phyloP scores from a whole-genome alignment of 1,140 invertebrate species.

The Drosophila kohkoa region DNA sequence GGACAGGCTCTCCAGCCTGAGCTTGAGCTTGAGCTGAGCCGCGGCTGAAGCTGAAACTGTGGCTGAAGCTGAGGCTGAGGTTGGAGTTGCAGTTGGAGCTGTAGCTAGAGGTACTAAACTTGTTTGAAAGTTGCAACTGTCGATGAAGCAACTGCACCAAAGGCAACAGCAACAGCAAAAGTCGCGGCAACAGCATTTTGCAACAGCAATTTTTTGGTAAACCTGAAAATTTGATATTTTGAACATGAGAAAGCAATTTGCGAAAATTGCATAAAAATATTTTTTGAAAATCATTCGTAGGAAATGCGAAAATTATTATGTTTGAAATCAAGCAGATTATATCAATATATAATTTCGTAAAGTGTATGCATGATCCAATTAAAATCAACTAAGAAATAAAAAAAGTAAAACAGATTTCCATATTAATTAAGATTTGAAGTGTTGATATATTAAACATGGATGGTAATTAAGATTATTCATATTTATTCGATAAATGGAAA shows the following conservation, averaged over 20 bases:
- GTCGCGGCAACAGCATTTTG: conserved; percentile 35
- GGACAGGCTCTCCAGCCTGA: neutral
- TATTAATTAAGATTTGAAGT: too few species aligned
- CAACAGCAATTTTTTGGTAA: conserved; percentile 44
- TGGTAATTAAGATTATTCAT: too few species aligned
- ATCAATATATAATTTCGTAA: neutral
- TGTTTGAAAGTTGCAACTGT: conserved; percentile 79
- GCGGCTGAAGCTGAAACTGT: conserved; percentile 42
- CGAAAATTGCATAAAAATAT: conserved; percentile 35
- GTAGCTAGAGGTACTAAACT: conserved; percentile 62
- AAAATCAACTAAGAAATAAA: neutral
- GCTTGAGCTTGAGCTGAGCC: neutral
- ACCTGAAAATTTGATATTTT: conserved; percentile 65
- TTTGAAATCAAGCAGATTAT: neutral
- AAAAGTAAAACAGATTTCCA: neutral
- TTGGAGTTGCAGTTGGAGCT: neutral
- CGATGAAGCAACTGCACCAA: conserved; percentile 42
- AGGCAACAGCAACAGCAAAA: conserved; percentile 10
- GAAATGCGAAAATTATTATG: conserved; percentile 3
- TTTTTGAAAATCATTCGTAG: neutral
- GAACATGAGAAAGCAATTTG: conserved; percentile 47
- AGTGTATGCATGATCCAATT: neutral
- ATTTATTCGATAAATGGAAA: too few species aligned
- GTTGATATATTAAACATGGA: too few species aligned
- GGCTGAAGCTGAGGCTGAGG: conserved; percentile 57